Evolutionary conservation across 2,113 vertebrate species (phyloP), one percentile per base, ranked within the genome.

Genomic region (Gavialis gangeticus): DNA sequence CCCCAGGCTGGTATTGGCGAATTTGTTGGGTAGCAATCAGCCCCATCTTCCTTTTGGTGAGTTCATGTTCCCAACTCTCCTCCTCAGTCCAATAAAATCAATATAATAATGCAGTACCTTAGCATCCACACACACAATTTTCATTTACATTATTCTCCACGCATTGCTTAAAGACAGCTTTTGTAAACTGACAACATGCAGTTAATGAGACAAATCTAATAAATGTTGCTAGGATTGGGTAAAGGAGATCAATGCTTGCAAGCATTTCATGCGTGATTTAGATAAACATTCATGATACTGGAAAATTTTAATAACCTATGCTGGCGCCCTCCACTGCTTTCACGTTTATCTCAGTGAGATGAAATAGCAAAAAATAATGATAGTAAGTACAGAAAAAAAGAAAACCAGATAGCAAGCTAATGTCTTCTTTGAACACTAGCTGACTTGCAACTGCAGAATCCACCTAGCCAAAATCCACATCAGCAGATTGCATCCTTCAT

Each of bases 11-110:
- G 97, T 99, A 99, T 96, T 99, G 99, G 99, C 97, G 98, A 96
- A 94, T 99, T 89, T 99, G 99, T 97, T 99, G 99, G 99, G 98
- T 98, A 5, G 99, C 98, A 84, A 98, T 99, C 96, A 99, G 99
- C 92, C 99, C 99, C 56, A 96, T 98, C 87, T 99, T 99, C 96
- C 98, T 99, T 85, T 93, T 99, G 99, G 99, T 99, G 95, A 99
- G 99, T 98, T 93, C 80, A 54, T 25, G 57, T 85, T 89, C 18
- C 25, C 7, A 71, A 66, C 10, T 55, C 66, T 91, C 73, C 75
- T 94, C 73, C 73, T 57, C 81, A 83, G 63, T 14, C 57, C 24
- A 62, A 62, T 28, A 75, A 93, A 94, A 88, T 62, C 2, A 71
- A 3, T 19, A 27, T 3, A 81, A 78, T n/a, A 81, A 46, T 10